Evolutionary conservation across 2,888 invertebrate species (phyloP).

Genomic region (Tillus elongatus): DNA sequence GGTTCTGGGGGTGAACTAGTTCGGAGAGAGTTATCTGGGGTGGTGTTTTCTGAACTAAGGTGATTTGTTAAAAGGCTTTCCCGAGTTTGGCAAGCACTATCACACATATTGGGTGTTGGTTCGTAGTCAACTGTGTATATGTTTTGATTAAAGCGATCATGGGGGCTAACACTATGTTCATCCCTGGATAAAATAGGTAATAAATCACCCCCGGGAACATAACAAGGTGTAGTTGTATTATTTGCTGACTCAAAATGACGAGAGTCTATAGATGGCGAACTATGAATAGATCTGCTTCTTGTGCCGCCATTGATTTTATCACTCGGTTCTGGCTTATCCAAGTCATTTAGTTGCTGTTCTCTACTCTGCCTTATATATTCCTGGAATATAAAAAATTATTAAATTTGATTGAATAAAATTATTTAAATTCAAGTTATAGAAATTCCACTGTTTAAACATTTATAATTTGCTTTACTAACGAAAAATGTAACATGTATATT

Average conservation of each 20-base stretch:
- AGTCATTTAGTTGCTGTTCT: slow-evolving; percentile 66
- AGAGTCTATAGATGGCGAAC: slow-evolving; percentile 30
- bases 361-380: slow-evolving; percentile 70
- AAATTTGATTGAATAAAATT: too few species aligned
- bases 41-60: slow-evolving; percentile 6
- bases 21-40: slow-evolving; percentile 34
- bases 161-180: slow-evolving; percentile 30
- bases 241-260: slow-evolving; percentile 29
- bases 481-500: too few species aligned
- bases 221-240: slow-evolving; percentile 35
- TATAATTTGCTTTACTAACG: too few species aligned
- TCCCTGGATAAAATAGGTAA: slow-evolving; percentile 38
- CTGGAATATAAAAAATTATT: slow-evolving; percentile 45
- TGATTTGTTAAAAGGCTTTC: slow-evolving; percentile 60
- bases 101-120: slow-evolving; percentile 53
- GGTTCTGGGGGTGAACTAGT: slow-evolving; percentile 38
- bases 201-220: slow-evolving; percentile 43
- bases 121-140: slow-evolving; percentile 35
- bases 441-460: too few species aligned
- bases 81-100: slow-evolving; percentile 74
- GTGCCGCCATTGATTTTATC: slow-evolving; percentile 16
- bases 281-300: slow-evolving; percentile 24
- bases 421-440: too few species aligned
- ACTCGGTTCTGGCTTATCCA: slow-evolving; percentile 43
- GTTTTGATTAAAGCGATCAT: slow-evolving; percentile 31